Evolutionary conservation across 2,113 vertebrate genomes (phyloP).

Genomic region (Columbina picui): DNA sequence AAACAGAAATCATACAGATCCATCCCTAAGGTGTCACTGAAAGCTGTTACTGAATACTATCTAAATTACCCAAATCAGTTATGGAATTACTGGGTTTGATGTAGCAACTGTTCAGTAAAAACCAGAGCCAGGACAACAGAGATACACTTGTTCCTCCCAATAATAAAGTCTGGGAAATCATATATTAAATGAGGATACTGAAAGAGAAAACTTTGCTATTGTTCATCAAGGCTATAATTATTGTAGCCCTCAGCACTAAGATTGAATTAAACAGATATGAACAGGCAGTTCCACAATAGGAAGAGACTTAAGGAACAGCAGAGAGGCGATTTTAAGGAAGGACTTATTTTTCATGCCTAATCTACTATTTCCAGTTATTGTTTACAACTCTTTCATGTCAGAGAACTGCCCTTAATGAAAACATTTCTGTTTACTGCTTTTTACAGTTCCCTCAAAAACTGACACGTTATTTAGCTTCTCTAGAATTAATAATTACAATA

Average conservation of each 20-base stretch:
- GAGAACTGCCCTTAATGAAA: neutral
- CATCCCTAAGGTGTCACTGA: neutral
- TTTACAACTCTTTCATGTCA: neutral
- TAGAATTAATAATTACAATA: neutral
- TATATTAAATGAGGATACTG: neutral
- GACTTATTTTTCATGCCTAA: neutral
- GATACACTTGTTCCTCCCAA: neutral
- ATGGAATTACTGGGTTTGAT: neutral
- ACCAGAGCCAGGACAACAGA: neutral
- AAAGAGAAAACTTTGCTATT: neutral
- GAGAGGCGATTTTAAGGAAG: neutral
- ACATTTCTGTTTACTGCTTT: neutral
- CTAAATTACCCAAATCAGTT: neutral
- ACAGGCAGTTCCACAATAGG: neutral
- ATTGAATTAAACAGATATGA: neutral
- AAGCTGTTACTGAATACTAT: neutral
- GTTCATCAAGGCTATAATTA: neutral
- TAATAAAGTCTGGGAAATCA: neutral
- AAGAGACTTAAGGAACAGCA: neutral
- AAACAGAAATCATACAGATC: neutral
- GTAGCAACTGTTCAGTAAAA: neutral
- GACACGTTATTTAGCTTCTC: neutral
- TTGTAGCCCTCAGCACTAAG: neutral
- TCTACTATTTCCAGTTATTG: slow-evolving; percentile 11
- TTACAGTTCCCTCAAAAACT: neutral